A percentile compares a stretch with the other conserved stretches of the same genome.
phyloP scores from a whole-genome alignment of 2,797 vertebrate genomes.

The Alauda arvensis region DNA sequence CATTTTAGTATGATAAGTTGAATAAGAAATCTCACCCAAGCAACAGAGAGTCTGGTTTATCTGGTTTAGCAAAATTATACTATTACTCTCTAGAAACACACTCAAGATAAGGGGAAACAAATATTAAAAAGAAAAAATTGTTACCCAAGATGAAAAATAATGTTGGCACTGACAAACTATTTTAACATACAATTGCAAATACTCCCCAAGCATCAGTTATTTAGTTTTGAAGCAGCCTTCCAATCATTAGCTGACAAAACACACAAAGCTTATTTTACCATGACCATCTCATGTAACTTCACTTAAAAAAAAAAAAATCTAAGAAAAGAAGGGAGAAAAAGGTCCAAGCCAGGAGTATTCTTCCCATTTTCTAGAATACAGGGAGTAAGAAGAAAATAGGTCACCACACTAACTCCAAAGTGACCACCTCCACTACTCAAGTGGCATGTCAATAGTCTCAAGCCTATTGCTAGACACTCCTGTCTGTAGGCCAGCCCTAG shows the following conservation, averaged over 20 bases:
- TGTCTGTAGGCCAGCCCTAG: neutral
- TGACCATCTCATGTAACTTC: neutral
- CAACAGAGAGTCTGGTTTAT: neutral
- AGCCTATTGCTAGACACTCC: neutral
- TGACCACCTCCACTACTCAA: neutral
- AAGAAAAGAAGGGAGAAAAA: neutral
- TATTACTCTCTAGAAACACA: neutral
- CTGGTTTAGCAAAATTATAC: neutral
- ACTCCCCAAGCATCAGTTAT: neutral
- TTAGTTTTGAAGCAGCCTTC: neutral
- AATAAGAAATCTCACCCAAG: neutral
- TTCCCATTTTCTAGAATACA: neutral
- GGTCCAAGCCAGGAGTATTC: neutral
- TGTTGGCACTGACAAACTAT: neutral
- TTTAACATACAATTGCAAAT: neutral
- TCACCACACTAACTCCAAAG: neutral
- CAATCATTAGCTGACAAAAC: neutral
- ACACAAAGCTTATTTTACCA: neutral
- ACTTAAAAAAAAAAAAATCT: neutral
- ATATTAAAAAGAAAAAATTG: neutral
- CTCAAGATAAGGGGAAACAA: neutral
- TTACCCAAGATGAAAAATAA: neutral
- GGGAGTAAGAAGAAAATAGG: neutral
- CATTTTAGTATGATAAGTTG: neutral
- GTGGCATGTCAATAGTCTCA: neutral